phyloP scores from a whole-genome alignment of 2,113 vertebrate species.

The Penelope pileata region DNA sequence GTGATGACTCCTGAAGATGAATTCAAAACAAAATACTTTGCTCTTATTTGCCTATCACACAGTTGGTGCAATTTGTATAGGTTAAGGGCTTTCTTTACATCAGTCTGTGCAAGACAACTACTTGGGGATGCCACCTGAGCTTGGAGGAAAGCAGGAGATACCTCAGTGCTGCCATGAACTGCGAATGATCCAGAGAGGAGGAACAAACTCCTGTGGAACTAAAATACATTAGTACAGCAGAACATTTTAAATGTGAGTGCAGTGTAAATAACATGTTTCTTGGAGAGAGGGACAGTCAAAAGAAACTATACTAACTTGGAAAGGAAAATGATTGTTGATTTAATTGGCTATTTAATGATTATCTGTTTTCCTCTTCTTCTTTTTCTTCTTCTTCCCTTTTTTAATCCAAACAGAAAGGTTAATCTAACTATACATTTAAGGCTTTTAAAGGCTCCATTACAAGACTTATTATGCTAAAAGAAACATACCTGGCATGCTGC shows the following conservation, averaged over 20 bases:
- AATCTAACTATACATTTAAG: constrained; percentile 87
- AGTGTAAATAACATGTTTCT: constrained; percentile 23
- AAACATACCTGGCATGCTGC: constrained; percentile 78
- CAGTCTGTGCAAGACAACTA: not conserved
- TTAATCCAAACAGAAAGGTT: constrained; percentile 82
- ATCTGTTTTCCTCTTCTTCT: constrained; percentile 60
- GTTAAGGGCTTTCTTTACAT: not conserved
- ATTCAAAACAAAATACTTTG: not conserved
- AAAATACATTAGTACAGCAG: constrained; percentile 20
- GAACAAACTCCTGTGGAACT: not conserved
- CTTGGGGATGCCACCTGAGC: not conserved
- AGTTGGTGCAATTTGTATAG: not conserved
- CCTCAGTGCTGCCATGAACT: not conserved
- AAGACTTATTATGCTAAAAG: constrained; percentile 85
- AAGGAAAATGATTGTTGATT: constrained; percentile 47
- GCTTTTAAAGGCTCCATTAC: constrained; percentile 92
- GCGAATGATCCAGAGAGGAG: not conserved
- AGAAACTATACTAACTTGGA: constrained; percentile 18
- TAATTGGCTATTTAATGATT: constrained; percentile 77
- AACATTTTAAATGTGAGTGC: constrained; percentile 33
- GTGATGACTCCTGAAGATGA: not conserved
- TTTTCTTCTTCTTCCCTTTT: constrained; percentile 19
- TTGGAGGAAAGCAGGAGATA: not conserved
- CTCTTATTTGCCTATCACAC: not conserved
- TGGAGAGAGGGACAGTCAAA: not conserved